Conservation (phyloP, 2,113 vertebrate species). For the Erpornis zantholeuca region DNA sequence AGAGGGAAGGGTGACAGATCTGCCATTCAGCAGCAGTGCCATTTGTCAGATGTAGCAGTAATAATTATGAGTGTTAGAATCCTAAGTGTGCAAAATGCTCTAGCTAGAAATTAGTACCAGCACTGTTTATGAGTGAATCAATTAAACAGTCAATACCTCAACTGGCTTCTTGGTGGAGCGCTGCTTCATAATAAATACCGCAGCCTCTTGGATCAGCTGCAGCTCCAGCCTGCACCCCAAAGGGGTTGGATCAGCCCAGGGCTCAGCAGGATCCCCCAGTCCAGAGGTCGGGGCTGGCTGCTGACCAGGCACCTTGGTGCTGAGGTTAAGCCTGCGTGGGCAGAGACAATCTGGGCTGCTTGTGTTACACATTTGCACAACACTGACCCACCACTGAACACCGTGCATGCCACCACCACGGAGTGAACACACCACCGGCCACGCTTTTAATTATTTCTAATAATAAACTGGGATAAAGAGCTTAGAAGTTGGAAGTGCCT, state of each 20-base stretch:
- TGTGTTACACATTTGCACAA: neutral
- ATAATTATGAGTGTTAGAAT: neutral
- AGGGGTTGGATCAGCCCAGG: neutral
- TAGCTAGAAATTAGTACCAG: neutral
- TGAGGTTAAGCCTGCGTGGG: neutral
- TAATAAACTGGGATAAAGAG: neutral
- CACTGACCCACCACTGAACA: neutral
- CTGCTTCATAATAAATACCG: neutral
- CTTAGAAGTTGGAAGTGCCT: neutral
- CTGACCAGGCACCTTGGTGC: neutral
- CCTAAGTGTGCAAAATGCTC: neutral
- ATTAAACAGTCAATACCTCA: neutral
- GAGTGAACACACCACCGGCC: neutral
- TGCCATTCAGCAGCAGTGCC: neutral
- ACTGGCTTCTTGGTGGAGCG: neutral
- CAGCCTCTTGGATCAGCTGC: rapidly evolving
- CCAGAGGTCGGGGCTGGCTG: neutral
- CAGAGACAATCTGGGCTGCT: neutral
- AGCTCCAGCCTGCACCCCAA: neutral
- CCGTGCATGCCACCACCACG: rapidly evolving
- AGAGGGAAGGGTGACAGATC: neutral
- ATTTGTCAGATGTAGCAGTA: neutral
- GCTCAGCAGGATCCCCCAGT: neutral
- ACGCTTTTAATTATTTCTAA: neutral
- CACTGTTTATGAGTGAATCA: neutral